These are phyloP conservation scores for Tapirus indicus DNA, from an alignment of 2,797 vertebrate genomes.

Conservation along the genomic window DNA sequence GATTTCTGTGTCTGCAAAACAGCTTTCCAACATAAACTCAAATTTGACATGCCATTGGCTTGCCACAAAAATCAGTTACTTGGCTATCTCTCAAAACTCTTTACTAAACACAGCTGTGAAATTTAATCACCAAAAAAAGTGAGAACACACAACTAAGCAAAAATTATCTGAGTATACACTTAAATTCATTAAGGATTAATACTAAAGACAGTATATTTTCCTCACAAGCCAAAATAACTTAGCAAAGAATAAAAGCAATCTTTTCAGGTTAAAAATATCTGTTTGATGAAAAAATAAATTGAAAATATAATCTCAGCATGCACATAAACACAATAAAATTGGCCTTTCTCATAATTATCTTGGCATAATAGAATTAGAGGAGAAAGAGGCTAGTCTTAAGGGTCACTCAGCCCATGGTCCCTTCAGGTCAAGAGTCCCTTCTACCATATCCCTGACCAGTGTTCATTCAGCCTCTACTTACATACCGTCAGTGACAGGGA, in stretches of 20 bases:
- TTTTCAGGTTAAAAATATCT: constrained; percentile 6
- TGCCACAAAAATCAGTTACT: constrained; percentile 53
- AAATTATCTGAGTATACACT: background rate
- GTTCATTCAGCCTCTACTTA: background rate
- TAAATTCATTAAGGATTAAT: constrained; percentile 27
- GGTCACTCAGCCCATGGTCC: background rate
- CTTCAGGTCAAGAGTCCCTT: background rate
- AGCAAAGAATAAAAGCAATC: background rate
- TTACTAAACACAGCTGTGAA: constrained; percentile 64
- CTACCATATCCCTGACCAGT: background rate
- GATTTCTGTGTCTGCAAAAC: constrained; percentile 44
- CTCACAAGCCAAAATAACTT: constrained; percentile 13
- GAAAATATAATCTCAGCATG: background rate
- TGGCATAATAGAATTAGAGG: background rate
- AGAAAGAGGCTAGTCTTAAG: background rate
- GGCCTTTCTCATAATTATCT: background rate
- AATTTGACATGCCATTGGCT: constrained; percentile 53
- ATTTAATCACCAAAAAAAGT: background rate
- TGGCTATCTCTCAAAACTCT: constrained; percentile 47
- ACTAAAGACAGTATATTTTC: background rate
- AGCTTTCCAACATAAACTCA: constrained; percentile 75
- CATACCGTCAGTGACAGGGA: background rate
- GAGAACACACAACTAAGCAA: constrained; percentile 11
- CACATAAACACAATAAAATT: background rate
- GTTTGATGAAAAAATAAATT: constrained; percentile 10